These are phyloP conservation scores for Daubentonia madagascariensis DNA, from an alignment of 2,113 vertebrate species.

Conservation along the genomic window DNA sequence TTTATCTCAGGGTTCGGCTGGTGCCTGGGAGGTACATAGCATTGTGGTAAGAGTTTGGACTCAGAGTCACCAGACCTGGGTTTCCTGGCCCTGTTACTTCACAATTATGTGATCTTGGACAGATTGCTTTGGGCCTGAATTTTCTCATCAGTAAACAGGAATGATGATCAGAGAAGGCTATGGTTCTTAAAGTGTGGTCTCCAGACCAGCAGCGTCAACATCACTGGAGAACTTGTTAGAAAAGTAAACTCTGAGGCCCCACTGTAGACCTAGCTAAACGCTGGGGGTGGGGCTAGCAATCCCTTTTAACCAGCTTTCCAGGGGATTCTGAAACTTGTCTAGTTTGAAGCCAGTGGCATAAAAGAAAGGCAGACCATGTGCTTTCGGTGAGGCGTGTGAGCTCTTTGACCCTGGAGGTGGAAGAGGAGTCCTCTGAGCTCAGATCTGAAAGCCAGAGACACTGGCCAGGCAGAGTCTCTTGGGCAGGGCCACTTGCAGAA, in stretches of 20 bases:
- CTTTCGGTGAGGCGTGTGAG: not conserved
- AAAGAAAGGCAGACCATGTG: not conserved
- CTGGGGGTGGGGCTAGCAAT: not conserved
- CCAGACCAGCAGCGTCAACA: not conserved
- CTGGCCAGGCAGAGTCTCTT: not conserved
- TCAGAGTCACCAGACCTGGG: not conserved
- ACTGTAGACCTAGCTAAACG: not conserved
- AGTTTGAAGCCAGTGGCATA: not conserved
- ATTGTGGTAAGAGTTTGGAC: not conserved
- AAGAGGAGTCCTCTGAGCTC: not conserved
- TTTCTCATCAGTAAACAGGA: not conserved
- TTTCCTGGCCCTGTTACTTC: not conserved
- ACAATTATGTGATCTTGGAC: not conserved
- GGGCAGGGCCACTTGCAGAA: not conserved
- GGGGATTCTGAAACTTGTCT: not conserved
- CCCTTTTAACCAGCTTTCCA: not conserved
- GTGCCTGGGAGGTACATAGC: not conserved
- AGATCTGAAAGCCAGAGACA: not conserved
- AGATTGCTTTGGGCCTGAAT: not conserved
- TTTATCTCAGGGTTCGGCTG: not conserved
- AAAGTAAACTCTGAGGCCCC: not conserved
- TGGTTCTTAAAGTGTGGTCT: not conserved
- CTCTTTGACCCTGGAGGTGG: not conserved
- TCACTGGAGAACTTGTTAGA: not conserved
- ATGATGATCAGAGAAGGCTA: not conserved